Evolutionary conservation across 2,797 vertebrate species (phyloP), one percentile per base, ranked within the genome.

Genomic region (Pipistrellus pygmaeus): DNA sequence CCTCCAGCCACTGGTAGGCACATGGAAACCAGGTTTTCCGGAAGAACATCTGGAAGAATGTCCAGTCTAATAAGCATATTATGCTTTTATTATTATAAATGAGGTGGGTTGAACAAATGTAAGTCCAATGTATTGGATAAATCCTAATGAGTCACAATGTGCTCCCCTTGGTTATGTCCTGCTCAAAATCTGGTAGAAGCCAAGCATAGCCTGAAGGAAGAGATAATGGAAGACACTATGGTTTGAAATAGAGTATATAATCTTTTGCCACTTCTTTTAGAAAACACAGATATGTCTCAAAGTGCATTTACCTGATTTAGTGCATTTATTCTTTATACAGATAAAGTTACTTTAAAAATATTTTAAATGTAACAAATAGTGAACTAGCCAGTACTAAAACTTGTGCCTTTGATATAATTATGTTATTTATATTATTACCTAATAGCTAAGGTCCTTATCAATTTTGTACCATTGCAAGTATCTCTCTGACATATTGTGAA

Each of bases 341-440:
- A 62, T 7, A 69, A 66, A 57, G 46, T 57, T 90, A 78, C 32
- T 81, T 90, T 55, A 91, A 25, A 72, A 72, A 27, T 84, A 11
- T 83, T 83, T 94, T 82, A 73, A 88, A 35, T 90, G 6, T 84
- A 78, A 77, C 17, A 53, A 72, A 48, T 53, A 75, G 6, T 35
- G 13, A 85, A 80, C 7, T 84, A 23, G 38, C 27, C 13, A 80
- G 27, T 83, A 89, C 14, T 78, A 68, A 41, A 25, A 66, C 64
- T 15, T 87, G 44, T 76, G 38, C 27, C 21, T 87, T 95, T 90
- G 13, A 46, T 62, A 48, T 35, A n/a, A 53, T 77, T 69, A 6
- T 62, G 32, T 78, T 44, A n/a, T 71, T 77, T 69, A 4, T 75
- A 30, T 83, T 57, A 69, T 85, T 32, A 88, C 90, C 85, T 30